Evolutionary conservation across 2,888 invertebrate genomes (phyloP).

Genomic region (Coremacera marginata): DNA sequence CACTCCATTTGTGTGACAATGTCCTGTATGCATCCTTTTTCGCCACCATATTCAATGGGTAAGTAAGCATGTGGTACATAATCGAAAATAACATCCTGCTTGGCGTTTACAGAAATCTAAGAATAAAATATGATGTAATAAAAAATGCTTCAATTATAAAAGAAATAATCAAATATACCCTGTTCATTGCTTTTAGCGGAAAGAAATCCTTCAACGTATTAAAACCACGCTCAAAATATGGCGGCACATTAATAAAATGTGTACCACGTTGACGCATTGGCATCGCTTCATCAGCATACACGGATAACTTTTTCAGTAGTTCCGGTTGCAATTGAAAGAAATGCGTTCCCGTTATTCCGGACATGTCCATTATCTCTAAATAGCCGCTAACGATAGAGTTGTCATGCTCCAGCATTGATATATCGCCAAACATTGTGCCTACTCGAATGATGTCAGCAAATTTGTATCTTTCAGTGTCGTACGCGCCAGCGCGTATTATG

Average conservation of each 20-base stretch:
- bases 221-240: slow-evolving; percentile 74
- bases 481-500: slow-evolving; percentile 71
- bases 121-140: no score
- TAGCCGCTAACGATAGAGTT: slow-evolving; percentile 72
- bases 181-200: slow-evolving; percentile 74
- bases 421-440: slow-evolving; percentile 75
- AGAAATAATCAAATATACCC: no score
- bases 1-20: slow-evolving; percentile 63
- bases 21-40: slow-evolving; percentile 69
- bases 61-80: slow-evolving; percentile 73
- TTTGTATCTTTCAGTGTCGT: slow-evolving; percentile 70
- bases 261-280: slow-evolving; percentile 75
- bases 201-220: slow-evolving; percentile 74
- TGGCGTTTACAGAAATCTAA: slow-evolving; percentile 73
- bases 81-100: slow-evolving; percentile 73
- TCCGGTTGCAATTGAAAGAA: slow-evolving; percentile 74
- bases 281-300: slow-evolving; percentile 74
- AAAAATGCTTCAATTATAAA: no score
- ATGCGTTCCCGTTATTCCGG: slow-evolving; percentile 72
- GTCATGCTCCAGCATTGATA: slow-evolving; percentile 76
- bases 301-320: slow-evolving; percentile 74
- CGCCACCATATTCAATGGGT: slow-evolving; percentile 78
- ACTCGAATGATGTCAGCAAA: slow-evolving; percentile 73
- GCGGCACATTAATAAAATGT: slow-evolving; percentile 74
- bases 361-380: slow-evolving; percentile 73